Conservation (phyloP, 2,113 vertebrate species). For the Mandrillus leucophaeus region DNA sequence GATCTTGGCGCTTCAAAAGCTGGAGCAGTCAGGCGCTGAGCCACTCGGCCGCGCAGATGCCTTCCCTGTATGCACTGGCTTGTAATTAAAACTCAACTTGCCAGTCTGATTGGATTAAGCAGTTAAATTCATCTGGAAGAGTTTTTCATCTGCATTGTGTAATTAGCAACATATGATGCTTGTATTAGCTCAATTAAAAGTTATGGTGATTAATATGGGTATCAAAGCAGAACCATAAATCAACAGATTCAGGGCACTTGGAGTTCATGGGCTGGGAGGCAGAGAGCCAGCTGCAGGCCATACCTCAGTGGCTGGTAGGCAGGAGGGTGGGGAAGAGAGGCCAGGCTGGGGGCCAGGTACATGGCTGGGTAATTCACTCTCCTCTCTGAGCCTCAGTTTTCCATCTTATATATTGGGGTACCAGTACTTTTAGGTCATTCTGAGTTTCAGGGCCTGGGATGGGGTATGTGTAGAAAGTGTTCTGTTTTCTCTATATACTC, state of each 20-base stretch:
- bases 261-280: neutral
- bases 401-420: neutral
- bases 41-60: neutral
- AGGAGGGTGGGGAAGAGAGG: neutral
- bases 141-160: slow-evolving; percentile 65
- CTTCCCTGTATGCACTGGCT: slow-evolving; percentile 42
- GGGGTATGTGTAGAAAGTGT: fast-evolving
- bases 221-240: slow-evolving; percentile 69
- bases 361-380: fast-evolving
- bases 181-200: slow-evolving; percentile 76
- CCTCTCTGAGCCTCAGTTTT: neutral
- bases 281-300: fast-evolving
- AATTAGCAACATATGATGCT: slow-evolving; percentile 78
- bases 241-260: neutral
- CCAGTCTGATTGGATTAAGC: slow-evolving; percentile 73
- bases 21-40: neutral
- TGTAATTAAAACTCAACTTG: slow-evolving; percentile 79
- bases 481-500: neutral
- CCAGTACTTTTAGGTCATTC: neutral
- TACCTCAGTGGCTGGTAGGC: neutral
- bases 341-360: neutral
- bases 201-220: slow-evolving; percentile 77
- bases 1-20: neutral
- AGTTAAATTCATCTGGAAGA: slow-evolving; percentile 73
- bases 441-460: neutral